phyloP scores from a whole-genome alignment of 2,797 vertebrate species.

The Nothura maculosa region DNA sequence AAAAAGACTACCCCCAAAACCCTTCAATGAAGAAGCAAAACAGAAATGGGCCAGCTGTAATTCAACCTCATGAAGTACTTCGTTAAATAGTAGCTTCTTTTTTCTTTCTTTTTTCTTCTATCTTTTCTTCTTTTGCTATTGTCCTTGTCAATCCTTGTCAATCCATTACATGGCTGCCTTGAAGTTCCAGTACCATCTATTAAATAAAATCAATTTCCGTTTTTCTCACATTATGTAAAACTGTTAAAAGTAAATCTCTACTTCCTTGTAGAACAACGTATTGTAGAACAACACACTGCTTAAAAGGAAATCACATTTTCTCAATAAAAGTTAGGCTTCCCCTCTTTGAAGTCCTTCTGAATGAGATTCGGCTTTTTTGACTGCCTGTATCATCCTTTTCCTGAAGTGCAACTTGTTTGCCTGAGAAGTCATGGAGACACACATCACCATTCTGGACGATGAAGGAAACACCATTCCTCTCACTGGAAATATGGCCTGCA shows the following conservation, averaged over 20 bases:
- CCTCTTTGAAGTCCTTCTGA: conserved; percentile 84
- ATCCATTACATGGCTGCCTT: conserved; percentile 42
- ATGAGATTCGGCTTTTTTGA: conserved; percentile 70
- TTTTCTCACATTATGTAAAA: conserved; percentile 80
- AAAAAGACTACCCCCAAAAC: not conserved
- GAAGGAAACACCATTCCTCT: conserved; percentile 83
- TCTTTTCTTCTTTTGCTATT: not conserved
- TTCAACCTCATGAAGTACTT: conserved; percentile 33
- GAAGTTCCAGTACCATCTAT: conserved; percentile 60
- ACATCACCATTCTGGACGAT: conserved; percentile 80
- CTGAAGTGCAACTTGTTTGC: conserved; percentile 72
- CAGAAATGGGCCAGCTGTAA: conserved; percentile 29
- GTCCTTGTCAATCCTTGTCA: conserved; percentile 36
- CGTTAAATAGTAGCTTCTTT: conserved; percentile 34
- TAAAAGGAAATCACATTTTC: conserved; percentile 79
- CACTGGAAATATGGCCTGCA: conserved; percentile 77
- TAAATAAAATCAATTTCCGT: conserved; percentile 76
- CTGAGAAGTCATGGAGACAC: conserved; percentile 80
- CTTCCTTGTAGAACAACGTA: conserved; percentile 67
- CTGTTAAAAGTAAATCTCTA: conserved; percentile 63
- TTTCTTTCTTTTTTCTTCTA: too few species aligned
- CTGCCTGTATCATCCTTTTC: conserved; percentile 77
- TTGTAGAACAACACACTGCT: conserved; percentile 59
- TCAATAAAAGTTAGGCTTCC: conserved; percentile 81
- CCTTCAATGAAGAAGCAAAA: conserved; percentile 35